Evolutionary conservation across 2,888 invertebrate genomes (phyloP).

Genomic region (Phengaris alcon): DNA sequence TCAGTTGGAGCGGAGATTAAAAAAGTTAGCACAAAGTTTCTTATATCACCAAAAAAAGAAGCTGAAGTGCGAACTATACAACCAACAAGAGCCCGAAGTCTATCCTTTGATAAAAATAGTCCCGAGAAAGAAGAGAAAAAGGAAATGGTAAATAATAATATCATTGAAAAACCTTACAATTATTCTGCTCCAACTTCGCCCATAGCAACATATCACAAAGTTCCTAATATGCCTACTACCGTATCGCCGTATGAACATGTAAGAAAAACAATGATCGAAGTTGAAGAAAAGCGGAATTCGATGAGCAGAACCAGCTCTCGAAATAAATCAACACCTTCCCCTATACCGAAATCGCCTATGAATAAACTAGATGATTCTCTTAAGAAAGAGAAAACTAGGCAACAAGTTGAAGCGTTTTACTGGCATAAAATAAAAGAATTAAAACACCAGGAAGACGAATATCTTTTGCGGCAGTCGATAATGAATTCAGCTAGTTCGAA

Average conservation of each 20-base stretch:
- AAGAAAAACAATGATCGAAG: conserved; percentile 63
- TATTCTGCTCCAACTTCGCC: conserved; percentile 74
- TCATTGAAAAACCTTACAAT: conserved; percentile 55
- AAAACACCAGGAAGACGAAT: conserved; percentile 81
- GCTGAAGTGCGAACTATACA: conserved; percentile 69
- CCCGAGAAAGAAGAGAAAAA: conserved; percentile 32
- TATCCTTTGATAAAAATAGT: conserved; percentile 58
- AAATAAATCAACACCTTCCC: conserved; percentile 51
- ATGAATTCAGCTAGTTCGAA: conserved; percentile 43
- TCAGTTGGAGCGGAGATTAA: conserved; percentile 74
- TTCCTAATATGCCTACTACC: conserved; percentile 68
- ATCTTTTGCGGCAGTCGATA: conserved; percentile 58
- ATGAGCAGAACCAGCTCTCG: conserved; percentile 49
- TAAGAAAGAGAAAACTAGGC: conserved; percentile 77
- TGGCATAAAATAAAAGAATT: conserved; percentile 84
- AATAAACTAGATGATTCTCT: conserved; percentile 43
- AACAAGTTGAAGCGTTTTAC: conserved; percentile 82
- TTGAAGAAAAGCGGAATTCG: conserved; percentile 64
- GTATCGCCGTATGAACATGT: conserved; percentile 68
- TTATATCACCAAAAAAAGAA: conserved; percentile 73
- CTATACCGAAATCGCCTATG: conserved; percentile 43
- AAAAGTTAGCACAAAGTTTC: conserved; percentile 67
- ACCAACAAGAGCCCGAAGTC: conserved; percentile 66
- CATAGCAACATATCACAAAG: conserved; percentile 58
- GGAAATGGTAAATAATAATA: conserved; percentile 33